These are phyloP conservation scores for Acropora tenuis DNA, from an alignment of 64 coral and sea anemone genomes.

Conservation along the genomic window DNA sequence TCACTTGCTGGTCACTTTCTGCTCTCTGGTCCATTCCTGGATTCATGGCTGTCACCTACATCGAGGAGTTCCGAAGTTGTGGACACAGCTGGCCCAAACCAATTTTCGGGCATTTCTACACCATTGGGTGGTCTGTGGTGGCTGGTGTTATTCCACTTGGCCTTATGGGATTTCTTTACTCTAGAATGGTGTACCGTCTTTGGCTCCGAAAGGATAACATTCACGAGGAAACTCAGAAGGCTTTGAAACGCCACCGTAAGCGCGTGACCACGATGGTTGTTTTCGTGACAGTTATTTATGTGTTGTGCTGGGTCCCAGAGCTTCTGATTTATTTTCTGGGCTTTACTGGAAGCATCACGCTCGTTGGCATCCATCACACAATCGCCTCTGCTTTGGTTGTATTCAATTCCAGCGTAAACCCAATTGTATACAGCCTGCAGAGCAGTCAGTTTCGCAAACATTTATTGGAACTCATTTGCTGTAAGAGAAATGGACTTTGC, in stretches of 20 bases:
- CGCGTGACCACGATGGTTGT: slow-evolving; percentile 66
- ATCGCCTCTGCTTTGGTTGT: slow-evolving; percentile 59
- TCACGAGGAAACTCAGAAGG: slow-evolving; percentile 38
- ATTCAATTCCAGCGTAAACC: slow-evolving; percentile 65
- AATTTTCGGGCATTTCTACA: slow-evolving; percentile 52
- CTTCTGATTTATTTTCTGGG: slow-evolving; percentile 58
- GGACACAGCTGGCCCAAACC: slow-evolving; percentile 60
- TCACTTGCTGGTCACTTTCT: slow-evolving; percentile 66
- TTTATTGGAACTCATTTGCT: slow-evolving; percentile 34
- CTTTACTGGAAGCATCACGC: slow-evolving; percentile 29
- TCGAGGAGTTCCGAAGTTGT: slow-evolving; percentile 33
- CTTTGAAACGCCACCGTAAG: slow-evolving; percentile 54
- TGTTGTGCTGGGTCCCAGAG: slow-evolving; percentile 62
- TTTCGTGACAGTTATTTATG: slow-evolving; percentile 59
- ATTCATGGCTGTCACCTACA: slow-evolving; percentile 45
- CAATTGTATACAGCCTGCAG: slow-evolving; percentile 61
- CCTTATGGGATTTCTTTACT: slow-evolving; percentile 64
- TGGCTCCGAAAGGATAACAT: slow-evolving; percentile 54
- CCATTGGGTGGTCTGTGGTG: slow-evolving; percentile 74
- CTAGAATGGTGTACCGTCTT: slow-evolving; percentile 50
- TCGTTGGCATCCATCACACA: slow-evolving; percentile 44
- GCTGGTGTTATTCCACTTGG: slow-evolving; percentile 62
- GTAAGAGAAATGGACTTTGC: not conserved
- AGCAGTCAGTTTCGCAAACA: slow-evolving; percentile 60
- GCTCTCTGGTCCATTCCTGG: slow-evolving; percentile 46